Evolutionary conservation across 2,797 vertebrate species (phyloP), one percentile per base, ranked within the genome.

Genomic region (Melanotaenia maccullochi): DNA sequence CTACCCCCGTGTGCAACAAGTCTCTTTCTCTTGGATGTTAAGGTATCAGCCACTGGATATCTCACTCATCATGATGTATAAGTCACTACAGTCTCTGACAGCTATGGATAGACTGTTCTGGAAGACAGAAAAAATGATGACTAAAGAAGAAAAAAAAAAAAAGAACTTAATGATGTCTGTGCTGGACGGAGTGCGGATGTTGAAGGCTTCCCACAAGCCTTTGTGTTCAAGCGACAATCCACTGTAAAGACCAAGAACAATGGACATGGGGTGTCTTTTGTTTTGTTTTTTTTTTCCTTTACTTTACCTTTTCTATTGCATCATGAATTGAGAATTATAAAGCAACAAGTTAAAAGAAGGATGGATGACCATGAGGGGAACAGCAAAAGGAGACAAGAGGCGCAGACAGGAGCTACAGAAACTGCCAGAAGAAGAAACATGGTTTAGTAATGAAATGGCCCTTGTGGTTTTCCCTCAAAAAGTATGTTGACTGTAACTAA

Each of bases 141-240:
- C 33, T 56, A 71, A 59, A 78, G 62, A 22, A 51, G 52, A 68
- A 33, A 75, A 33, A 33, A 3, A 78, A 78, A 81, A 77, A 83
- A 76, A 74, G 82, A 88, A 90, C 80, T 85, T 73, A 66, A 60
- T 47, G 28, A 82, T 81, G 91, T 93, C 91, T 93, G 92, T 83
- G 89, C 89, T 85, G 90, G 93, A 92, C 92, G 81, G 85, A 82
- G 90, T 93, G 87, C 92, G 87, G 90, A 89, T 49, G 25, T 84
- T 68, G 56, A 70, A 88, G 90, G 89, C 89, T 92, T 86, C 84
- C 85, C 89, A 85, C 74, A 88, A 71, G 93, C 91, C 93, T 94
- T 93, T 91, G 86, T 92, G 92, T 94, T 95, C 79, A 92, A 93
- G 92, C 89, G 94, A 95, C 95, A 95, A 95, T 95, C 95, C 94